Evolutionary conservation across 2,113 vertebrate species (phyloP), one percentile per base, ranked within the genome.

Genomic region (Neolamprologus variostigma): DNA sequence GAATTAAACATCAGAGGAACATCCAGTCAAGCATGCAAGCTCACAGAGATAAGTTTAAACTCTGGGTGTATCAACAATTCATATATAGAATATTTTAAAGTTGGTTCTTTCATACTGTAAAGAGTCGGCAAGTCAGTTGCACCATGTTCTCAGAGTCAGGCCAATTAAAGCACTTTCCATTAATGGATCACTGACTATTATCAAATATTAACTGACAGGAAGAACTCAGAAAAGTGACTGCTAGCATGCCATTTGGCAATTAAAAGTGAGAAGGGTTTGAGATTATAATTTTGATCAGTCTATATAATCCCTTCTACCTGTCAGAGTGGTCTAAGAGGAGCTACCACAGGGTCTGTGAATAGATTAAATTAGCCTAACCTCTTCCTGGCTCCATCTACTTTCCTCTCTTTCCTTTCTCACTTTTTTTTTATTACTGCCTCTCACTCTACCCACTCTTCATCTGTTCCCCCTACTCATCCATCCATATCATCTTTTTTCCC

Each of bases 361-460:
- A 95, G 95, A 96, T 96, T 95, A 89, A 96, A 96, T 96, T 95
- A 94, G 79, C 91, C 93, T 91, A 86, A 87, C 92, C 94, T 95
- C 78, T 89, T 82, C 90, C 91, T 91, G 86, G 66, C 89, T 95
- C 92, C 93, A 91, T 94, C 92, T 93, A 92, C 91, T 93, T 91
- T 89, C 76, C 87, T 83, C 91, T 89, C 87, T 89, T 90, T 73
- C 79, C 71, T 89, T 89, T 89, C 83, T 91, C 90, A 90, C 90
- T 91, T 84, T 84, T 86, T 86, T 90, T 93, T 91, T 87, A 73
- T 80, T 35, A 59, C 82, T 85, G 82, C 86, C 88, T 89, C 86
- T 85, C 90, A 85, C 82, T 84, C 92, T 89, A 76, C 88, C 85
- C 89, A 84, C 86, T 90, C 89, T 93, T 90, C 93, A 93, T 92